Evolutionary conservation across 1,140 invertebrate genomes (phyloP), one percentile per base, ranked within the genome.

Genomic region (Macrostomum lignano): DNA sequence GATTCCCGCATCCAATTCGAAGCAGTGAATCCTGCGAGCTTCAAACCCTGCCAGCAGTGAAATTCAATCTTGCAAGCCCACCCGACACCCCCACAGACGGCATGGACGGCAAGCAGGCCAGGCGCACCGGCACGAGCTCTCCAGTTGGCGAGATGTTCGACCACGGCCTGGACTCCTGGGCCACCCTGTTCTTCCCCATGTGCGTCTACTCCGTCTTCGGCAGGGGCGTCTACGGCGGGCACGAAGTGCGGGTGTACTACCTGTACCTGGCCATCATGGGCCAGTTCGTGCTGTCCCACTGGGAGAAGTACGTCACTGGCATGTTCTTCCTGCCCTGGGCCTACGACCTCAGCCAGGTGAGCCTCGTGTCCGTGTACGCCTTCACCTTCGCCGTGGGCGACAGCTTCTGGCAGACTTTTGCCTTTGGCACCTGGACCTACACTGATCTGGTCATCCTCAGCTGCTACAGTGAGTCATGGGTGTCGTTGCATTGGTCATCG

Each of bases 251-350:
- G 37, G 40, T 38, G 14, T 48, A 63, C 21, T 66, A 76, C 49
- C 72, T 74, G 40, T 69, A 79, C 35, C 64, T 84, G 33, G 73
- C 76, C 48, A 70, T 91, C 11, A 70, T 82, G 44, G 58, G 79
- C 7, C 81, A 76, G 46, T 94, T 93, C 60, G 75, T 82, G 44
- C 60, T 77, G 2, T 81, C 79, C 29, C 84, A 94, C 52, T 91
- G 78, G 71, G 84, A 94, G 59, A 91, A 93, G 49, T 91, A 94
- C 57, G 88, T 82, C 51, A 94, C 84, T 0, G 79, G 79, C 1
- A 69, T 84, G 6, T 58, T 94, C 9, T 93, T 77, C 55, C 58
- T 94, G 28, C 82, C 84, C 0, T 91, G 82, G 84, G 75, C 78
- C 17, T 94, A 93, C 47, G 84, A 93, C 59, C 61, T 81, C 31